A percentile compares a stretch with the other conserved stretches of the same genome.
phyloP scores from a whole-genome alignment of 1,140 invertebrate genomes.

The Metopolophium dirhodum region DNA sequence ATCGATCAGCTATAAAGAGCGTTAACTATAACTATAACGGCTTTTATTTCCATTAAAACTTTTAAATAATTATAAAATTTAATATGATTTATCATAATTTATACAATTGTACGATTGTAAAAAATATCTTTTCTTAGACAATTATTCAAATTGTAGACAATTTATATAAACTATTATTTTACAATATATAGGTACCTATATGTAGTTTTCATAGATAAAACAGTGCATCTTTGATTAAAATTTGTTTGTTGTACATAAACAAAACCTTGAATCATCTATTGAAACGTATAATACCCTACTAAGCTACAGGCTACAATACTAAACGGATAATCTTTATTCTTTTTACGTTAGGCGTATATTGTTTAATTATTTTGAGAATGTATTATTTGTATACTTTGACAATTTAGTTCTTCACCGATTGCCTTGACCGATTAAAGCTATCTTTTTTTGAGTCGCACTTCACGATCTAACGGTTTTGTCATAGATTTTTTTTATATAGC shows the following conservation, averaged over 20 bases:
- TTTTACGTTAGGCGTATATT: neutral
- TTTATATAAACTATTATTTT: neutral
- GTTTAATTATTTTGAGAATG: constrained; percentile 19
- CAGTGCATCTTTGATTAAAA: neutral
- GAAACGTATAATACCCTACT: neutral
- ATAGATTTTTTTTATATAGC: neutral
- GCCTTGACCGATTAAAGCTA: neutral
- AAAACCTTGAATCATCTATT: constrained; percentile 11
- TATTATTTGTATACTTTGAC: neutral
- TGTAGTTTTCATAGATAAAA: neutral
- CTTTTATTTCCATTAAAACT: too few species aligned
- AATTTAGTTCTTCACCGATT: constrained; percentile 27
- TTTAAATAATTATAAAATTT: neutral
- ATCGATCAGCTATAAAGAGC: too few species aligned
- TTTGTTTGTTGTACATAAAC: neutral
- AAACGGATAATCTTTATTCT: neutral
- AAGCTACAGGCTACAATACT: neutral
- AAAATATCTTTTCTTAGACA: neutral
- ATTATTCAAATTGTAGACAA: neutral
- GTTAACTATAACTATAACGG: too few species aligned
- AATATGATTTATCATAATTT: neutral
- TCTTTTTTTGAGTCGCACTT: neutral
- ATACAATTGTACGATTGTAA: neutral
- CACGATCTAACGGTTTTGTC: constrained; percentile 30
- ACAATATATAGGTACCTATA: neutral